A percentile compares a stretch with the other conserved stretches of the same genome.
Conservation (phyloP, 2,888 invertebrate genomes). For the Chaitophorus viminalis region DNA sequence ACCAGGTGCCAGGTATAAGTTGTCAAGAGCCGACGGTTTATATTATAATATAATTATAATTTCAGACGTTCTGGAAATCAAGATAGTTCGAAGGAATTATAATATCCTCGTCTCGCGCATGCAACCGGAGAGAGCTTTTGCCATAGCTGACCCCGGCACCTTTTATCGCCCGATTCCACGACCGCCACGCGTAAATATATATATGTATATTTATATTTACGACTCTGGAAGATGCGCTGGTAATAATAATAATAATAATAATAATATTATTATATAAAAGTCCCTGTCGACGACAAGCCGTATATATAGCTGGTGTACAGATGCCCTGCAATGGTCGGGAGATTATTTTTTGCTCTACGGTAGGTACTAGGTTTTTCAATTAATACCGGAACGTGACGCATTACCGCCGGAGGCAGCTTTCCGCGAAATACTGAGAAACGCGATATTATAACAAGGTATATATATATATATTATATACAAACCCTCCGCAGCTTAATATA, state of each 20-base stretch:
- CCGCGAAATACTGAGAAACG: constrained; percentile 41
- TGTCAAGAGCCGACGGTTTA: too few species aligned
- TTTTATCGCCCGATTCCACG: neutral
- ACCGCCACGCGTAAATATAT: neutral
- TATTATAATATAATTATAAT: neutral
- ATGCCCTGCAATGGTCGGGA: constrained; percentile 8
- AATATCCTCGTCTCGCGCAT: neutral
- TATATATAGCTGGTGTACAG: too few species aligned
- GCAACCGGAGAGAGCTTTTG: neutral
- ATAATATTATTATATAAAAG: neutral
- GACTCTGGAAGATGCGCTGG: neutral
- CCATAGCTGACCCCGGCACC: neutral
- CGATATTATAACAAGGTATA: constrained; percentile 40
- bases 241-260: neutral
- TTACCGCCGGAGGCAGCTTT: constrained; percentile 47
- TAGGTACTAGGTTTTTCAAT: constrained; percentile 50
- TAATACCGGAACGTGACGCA: constrained; percentile 59
- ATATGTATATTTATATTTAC: neutral
- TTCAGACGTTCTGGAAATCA: neutral
- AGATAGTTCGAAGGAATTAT: neutral
- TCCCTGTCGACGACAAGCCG: neutral
- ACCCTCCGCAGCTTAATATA: constrained; percentile 12
- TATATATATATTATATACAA: constrained; percentile 1
- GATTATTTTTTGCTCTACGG: neutral
- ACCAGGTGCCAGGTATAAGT: too few species aligned